These are phyloP conservation scores for Struthidea cinerea DNA, from an alignment of 2,113 vertebrate species.

Conservation along the genomic window DNA sequence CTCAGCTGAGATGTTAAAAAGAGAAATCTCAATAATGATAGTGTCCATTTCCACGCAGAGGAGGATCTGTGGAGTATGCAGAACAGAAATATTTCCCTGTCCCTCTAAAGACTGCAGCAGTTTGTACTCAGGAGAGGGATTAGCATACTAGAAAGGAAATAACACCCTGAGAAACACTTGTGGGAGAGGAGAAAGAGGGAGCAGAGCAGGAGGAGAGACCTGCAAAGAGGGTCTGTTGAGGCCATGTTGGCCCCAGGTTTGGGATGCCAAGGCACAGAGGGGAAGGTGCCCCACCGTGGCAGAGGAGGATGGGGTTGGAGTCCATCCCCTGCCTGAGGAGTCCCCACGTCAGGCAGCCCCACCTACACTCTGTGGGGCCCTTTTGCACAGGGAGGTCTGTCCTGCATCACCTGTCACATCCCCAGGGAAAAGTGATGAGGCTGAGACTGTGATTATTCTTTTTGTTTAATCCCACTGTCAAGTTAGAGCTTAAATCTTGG, in stretches of 20 bases:
- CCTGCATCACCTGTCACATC: not conserved
- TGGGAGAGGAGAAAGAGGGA: not conserved
- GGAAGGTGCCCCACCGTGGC: not conserved
- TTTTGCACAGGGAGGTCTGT: not conserved
- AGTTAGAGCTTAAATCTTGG: not conserved
- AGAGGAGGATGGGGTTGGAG: fast-evolving
- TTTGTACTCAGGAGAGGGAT: conserved; percentile 46
- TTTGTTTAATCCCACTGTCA: not conserved
- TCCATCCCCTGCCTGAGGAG: not conserved
- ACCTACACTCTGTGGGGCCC: not conserved
- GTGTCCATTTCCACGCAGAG: conserved; percentile 59
- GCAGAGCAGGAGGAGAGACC: not conserved
- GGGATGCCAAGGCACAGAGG: not conserved
- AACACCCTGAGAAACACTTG: not conserved
- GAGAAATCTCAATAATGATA: conserved; percentile 32
- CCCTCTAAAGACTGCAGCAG: conserved; percentile 36
- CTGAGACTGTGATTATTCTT: not conserved
- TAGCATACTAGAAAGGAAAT: conserved; percentile 19
- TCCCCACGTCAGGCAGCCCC: not conserved
- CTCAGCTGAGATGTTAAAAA: not conserved
- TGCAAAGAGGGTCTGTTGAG: not conserved
- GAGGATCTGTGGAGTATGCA: conserved; percentile 59
- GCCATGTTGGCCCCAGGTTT: fast-evolving
- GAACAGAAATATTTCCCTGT: conserved; percentile 57
- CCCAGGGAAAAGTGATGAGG: not conserved